Evolutionary conservation across 2,888 invertebrate genomes (phyloP).

Genomic region (Acanthacorydalis orientalis): DNA sequence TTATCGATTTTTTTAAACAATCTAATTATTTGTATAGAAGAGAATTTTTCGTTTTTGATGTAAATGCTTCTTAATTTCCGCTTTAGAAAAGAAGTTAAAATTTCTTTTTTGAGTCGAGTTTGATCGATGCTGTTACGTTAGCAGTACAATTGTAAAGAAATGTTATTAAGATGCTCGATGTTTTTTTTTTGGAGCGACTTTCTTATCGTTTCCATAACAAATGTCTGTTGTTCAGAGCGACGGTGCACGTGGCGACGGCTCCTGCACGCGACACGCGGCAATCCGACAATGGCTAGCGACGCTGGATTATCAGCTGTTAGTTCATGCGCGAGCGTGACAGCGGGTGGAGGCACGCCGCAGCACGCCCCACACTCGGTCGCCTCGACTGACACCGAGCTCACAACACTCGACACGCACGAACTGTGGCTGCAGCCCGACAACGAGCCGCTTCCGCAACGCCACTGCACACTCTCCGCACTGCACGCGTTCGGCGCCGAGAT

Average conservation of each 20-base stretch:
- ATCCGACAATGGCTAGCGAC: background rate
- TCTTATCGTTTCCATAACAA: background rate
- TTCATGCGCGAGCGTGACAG: constrained; percentile 13
- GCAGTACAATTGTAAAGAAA: too few species aligned
- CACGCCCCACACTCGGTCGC: constrained; percentile 48
- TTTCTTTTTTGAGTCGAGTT: too few species aligned
- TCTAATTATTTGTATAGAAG: too few species aligned
- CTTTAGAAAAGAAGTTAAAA: too few species aligned
- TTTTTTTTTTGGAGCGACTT: too few species aligned
- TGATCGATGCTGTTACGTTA: too few species aligned
- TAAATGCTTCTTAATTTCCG: too few species aligned
- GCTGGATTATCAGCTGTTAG: constrained; percentile 3
- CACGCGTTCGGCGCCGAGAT: constrained; percentile 78
- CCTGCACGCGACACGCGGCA: constrained; percentile 27
- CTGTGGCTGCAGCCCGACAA: constrained; percentile 48
- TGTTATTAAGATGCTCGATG: too few species aligned
- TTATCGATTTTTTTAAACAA: too few species aligned
- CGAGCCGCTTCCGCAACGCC: constrained; percentile 43
- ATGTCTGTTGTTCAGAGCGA: constrained; percentile 33
- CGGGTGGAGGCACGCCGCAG: constrained; percentile 33
- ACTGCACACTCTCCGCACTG: constrained; percentile 64
- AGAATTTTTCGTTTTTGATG: too few species aligned
- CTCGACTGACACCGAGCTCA: constrained; percentile 71
- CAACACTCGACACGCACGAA: constrained; percentile 68
- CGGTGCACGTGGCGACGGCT: constrained; percentile 63